Conservation (phyloP, 2,797 vertebrate genomes). For the Rhinatrema bivittatum region DNA sequence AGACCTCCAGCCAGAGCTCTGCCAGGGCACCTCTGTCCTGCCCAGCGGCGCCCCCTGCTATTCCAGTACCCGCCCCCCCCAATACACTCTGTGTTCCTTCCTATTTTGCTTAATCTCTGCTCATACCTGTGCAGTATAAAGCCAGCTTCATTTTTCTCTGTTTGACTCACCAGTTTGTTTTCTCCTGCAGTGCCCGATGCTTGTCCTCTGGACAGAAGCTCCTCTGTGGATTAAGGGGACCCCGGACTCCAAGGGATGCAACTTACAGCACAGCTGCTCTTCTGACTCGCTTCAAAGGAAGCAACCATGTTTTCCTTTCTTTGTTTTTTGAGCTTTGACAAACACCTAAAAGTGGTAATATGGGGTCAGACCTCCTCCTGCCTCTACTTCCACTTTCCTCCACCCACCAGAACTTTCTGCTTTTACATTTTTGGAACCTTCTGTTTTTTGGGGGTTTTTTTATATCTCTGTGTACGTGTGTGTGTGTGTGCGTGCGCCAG, state of each 20-base stretch:
- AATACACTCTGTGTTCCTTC: too few species aligned
- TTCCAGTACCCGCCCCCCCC: too few species aligned
- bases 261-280: too few species aligned
- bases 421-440: constrained; percentile 28
- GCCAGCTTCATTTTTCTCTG: constrained; percentile 11
- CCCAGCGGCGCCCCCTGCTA: too few species aligned
- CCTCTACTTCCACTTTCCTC: too few species aligned
- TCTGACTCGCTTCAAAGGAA: too few species aligned
- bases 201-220: constrained; percentile 33
- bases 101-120: too few species aligned
- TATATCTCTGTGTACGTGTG: too few species aligned
- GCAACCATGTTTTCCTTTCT: constrained; percentile 39
- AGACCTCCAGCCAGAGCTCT: too few species aligned
- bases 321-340: too few species aligned
- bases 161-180: constrained; percentile 12
- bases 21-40: too few species aligned
- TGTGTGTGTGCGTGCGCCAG: background rate
- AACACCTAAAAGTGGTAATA: constrained; percentile 66
- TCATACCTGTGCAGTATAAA: too few species aligned
- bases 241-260: constrained; percentile 38
- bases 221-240: constrained; percentile 44
- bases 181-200: constrained; percentile 49
- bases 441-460: constrained; percentile 23
- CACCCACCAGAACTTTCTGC: constrained; percentile 38
- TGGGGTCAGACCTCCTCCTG: constrained; percentile 55